Percentiles rank a stretch among this genome's conserved stretches.
phyloP scores from a whole-genome alignment of 1,140 invertebrate species.

The Drosophila miranda region DNA sequence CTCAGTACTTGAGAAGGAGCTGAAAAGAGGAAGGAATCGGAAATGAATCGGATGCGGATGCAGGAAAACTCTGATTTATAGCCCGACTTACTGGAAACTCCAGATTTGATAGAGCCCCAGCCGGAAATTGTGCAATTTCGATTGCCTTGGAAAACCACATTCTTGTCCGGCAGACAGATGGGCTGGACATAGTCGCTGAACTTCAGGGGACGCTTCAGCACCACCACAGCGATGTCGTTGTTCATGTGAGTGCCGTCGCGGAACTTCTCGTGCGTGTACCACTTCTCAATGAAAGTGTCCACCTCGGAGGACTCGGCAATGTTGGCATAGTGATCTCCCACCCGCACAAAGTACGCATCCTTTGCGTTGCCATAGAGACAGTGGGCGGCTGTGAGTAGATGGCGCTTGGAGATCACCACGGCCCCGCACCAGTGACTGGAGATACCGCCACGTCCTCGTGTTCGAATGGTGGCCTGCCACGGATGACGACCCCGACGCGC shows the following conservation, averaged over 20 bases:
- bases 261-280: constrained; percentile 87
- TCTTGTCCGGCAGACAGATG: constrained; percentile 87
- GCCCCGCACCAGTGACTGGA: constrained; percentile 90
- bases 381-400: constrained; percentile 91
- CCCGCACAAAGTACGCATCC: constrained; percentile 86
- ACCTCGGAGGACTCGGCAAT: constrained; percentile 87
- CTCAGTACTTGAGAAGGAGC: constrained; percentile 92
- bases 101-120: constrained; percentile 88
- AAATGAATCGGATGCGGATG: background rate
- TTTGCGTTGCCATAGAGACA: constrained; percentile 88
- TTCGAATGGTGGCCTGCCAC: constrained; percentile 90
- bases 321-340: constrained; percentile 89
- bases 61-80: background rate
- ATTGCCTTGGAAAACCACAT: constrained; percentile 83
- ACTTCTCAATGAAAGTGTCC: constrained; percentile 87
- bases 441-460: constrained; percentile 84
- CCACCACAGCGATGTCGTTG: constrained; percentile 89
- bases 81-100: constrained; percentile 84
- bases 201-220: constrained; percentile 86
- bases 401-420: constrained; percentile 87
- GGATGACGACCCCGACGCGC: constrained; percentile 87
- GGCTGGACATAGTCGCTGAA: constrained; percentile 88
- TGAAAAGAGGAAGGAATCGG: constrained; percentile 61
- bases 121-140: constrained; percentile 91
- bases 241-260: constrained; percentile 87